Percentiles rank a stretch among this genome's conserved stretches.
These are phyloP conservation scores for Phlogophora meticulosa DNA, from an alignment of 2,888 invertebrate genomes.

Conservation along the genomic window DNA sequence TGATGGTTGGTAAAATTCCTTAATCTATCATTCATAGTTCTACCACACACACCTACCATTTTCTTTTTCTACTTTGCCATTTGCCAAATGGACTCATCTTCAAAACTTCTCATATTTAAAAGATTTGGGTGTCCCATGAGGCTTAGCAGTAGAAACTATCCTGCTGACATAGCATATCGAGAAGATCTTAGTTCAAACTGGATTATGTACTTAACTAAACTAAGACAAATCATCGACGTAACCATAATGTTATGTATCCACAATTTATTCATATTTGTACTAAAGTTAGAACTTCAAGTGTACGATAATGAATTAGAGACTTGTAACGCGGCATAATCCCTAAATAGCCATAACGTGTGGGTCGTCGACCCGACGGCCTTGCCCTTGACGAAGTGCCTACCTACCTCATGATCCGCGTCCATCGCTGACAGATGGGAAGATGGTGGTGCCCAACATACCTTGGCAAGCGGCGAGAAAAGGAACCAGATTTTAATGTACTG, in stretches of 20 bases:
- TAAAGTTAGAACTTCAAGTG: slow-evolving; percentile 11
- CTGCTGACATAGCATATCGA: neutral
- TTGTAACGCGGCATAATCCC: slow-evolving; percentile 71
- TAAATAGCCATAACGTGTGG: slow-evolving; percentile 75
- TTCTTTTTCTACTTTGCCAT: no score
- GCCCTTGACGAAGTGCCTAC: slow-evolving; percentile 78
- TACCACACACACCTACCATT: no score
- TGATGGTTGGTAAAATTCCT: no score
- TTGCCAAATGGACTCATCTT: neutral
- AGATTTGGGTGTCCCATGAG: neutral
- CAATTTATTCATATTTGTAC: slow-evolving; percentile 30
- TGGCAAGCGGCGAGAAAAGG: slow-evolving; percentile 19
- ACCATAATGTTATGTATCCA: neutral
- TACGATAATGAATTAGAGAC: slow-evolving; percentile 44
- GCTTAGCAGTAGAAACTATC: neutral
- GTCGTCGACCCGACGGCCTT: slow-evolving; percentile 85
- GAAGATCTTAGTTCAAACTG: neutral
- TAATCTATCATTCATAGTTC: no score
- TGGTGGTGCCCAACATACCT: slow-evolving; percentile 36
- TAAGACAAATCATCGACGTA: slow-evolving; percentile 12
- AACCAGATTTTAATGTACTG: slow-evolving; percentile 14
- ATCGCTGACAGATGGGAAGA: slow-evolving; percentile 43
- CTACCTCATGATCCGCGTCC: slow-evolving; percentile 50
- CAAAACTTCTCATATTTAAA: neutral
- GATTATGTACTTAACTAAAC: neutral